Percentiles rank a stretch among this genome's conserved stretches.
Conservation (phyloP, 2,797 vertebrate genomes). For the Holocentrus rufus region DNA sequence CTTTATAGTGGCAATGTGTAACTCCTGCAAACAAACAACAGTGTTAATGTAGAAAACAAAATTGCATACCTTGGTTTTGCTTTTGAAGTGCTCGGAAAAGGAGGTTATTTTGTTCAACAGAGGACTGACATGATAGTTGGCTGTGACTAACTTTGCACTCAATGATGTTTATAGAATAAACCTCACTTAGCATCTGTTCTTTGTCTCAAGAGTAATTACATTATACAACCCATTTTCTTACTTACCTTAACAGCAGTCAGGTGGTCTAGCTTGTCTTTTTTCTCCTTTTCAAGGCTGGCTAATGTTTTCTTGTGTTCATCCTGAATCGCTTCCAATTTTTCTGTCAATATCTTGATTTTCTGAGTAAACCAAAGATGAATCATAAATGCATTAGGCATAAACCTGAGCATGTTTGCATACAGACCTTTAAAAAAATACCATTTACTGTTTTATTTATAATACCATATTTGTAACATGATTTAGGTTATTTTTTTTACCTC, state of each 20-base stretch:
- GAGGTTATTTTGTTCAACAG: constrained; percentile 29
- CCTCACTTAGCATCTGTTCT: constrained; percentile 36
- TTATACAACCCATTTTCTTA: constrained; percentile 11
- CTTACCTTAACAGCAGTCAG: constrained; percentile 70
- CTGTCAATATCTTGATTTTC: constrained; percentile 54
- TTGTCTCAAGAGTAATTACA: constrained; percentile 14
- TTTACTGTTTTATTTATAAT: not conserved
- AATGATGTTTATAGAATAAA: constrained; percentile 42
- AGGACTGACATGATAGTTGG: constrained; percentile 33
- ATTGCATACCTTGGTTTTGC: constrained; percentile 1
- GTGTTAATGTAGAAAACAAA: constrained; percentile 20
- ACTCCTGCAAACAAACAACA: constrained; percentile 62
- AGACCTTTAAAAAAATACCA: not conserved
- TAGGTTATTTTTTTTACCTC: constrained; percentile 26
- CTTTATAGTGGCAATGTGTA: constrained; percentile 36
- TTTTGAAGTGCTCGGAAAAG: constrained; percentile 23
- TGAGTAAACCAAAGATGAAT: constrained; percentile 34
- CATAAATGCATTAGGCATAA: not conserved
- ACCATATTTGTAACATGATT: not conserved
- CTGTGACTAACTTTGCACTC: constrained; percentile 20
- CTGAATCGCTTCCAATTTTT: constrained; percentile 46
- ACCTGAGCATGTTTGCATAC: not conserved
- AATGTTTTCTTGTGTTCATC: constrained; percentile 49
- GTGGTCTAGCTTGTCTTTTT: constrained; percentile 44
- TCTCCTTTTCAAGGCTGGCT: constrained; percentile 50